These are phyloP conservation scores for Nomada fabriciana DNA, from an alignment of 2,888 invertebrate species.

Conservation along the genomic window DNA sequence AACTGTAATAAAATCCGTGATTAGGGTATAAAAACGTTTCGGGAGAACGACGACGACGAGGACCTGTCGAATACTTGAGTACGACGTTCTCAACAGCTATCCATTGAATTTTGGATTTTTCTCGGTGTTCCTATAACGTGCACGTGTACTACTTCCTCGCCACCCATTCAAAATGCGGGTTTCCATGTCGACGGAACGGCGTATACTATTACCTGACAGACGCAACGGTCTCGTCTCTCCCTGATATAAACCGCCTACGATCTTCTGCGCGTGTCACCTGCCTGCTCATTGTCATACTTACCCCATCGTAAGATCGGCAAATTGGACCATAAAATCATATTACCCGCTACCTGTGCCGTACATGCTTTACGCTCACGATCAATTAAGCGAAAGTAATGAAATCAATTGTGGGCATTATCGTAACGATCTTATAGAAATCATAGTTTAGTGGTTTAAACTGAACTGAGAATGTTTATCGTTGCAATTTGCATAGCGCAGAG, in stretches of 20 bases:
- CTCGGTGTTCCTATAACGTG: constrained; percentile 10
- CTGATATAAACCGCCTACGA: constrained; percentile 18
- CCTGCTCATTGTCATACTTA: not conserved
- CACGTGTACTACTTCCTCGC: constrained; percentile 39
- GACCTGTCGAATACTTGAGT: not conserved
- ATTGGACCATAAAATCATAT: constrained; percentile 18
- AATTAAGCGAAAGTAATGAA: too few relatives aligned
- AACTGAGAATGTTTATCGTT: not conserved
- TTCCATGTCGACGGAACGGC: constrained; percentile 49
- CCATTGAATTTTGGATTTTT: constrained; percentile 21
- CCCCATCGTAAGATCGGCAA: constrained; percentile 13
- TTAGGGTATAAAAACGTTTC: constrained; percentile 12
- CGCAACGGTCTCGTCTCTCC: constrained; percentile 24
- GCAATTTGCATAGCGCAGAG: too few relatives aligned
- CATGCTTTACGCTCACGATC: too few relatives aligned
- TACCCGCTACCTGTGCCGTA: not conserved
- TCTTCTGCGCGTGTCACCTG: constrained; percentile 40
- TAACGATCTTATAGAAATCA: not conserved
- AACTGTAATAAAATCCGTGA: constrained; percentile 41
- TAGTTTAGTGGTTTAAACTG: not conserved
- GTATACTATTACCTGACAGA: constrained; percentile 51
- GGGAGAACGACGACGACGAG: not conserved
- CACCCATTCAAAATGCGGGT: constrained; percentile 38
- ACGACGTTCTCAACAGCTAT: not conserved
- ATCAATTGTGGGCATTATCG: too few relatives aligned